A percentile compares a stretch with the other conserved stretches of the same genome.
These are phyloP conservation scores for Crypturellus tataupa DNA, from an alignment of 2,797 vertebrate genomes.

Conservation along the genomic window DNA sequence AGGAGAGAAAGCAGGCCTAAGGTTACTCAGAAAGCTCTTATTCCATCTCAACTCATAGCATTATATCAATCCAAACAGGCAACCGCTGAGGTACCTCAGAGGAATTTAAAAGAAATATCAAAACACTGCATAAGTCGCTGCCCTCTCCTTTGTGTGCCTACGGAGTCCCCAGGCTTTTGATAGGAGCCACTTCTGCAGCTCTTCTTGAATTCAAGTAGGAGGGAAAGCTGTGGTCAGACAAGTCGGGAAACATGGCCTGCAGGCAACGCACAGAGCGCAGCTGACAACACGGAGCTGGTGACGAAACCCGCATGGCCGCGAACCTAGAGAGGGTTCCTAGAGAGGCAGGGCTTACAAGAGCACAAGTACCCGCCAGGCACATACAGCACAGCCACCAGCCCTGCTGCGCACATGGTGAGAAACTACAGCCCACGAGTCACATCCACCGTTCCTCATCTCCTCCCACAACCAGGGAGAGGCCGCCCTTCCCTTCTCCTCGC, in stretches of 20 bases:
- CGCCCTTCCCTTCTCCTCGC: neutral
- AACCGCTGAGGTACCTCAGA: neutral
- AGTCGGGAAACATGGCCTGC: neutral
- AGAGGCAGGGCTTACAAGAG: neutral
- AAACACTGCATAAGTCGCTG: neutral
- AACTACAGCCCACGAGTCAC: rapidly evolving
- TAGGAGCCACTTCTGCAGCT: neutral
- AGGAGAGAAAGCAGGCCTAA: constrained; percentile 29
- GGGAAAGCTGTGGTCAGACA: neutral
- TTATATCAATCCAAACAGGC: neutral
- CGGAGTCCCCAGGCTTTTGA: neutral
- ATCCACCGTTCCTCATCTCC: rapidly evolving
- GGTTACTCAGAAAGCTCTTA: neutral
- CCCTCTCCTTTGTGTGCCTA: neutral
- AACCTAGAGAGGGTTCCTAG: neutral
- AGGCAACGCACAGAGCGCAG: neutral
- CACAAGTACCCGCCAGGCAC: rapidly evolving
- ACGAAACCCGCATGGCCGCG: neutral
- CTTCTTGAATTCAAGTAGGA: neutral
- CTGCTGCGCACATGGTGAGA: neutral
- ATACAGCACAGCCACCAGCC: neutral
- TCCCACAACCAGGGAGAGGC: neutral
- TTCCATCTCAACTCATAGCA: neutral
- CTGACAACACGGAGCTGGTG: neutral
- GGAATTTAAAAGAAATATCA: neutral